Percentiles rank a stretch among this genome's conserved stretches.
Evolutionary conservation across 2,888 invertebrate species (phyloP).

Genomic region (Nephrotoma appendiculata): DNA sequence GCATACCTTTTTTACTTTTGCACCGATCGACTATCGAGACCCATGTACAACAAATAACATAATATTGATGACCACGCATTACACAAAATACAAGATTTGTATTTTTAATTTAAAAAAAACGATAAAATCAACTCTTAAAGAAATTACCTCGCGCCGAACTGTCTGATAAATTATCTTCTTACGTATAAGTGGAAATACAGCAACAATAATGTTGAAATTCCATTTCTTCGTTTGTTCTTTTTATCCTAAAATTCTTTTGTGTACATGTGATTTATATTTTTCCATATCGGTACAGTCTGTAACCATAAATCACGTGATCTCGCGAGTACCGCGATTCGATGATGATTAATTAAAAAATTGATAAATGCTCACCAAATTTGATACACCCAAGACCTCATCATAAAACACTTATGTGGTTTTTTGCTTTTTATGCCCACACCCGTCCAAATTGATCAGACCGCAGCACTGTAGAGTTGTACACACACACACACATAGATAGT

Average conservation of each 20-base stretch:
- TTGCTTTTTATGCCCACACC: too few species aligned
- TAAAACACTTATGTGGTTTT: neutral
- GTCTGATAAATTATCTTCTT: neutral
- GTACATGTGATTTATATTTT: neutral
- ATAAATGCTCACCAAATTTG: neutral
- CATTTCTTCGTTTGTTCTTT: neutral
- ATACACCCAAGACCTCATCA: neutral
- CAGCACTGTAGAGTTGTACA: neutral
- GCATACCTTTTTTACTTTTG: neutral
- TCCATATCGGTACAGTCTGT: neutral
- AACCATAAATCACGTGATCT: neutral
- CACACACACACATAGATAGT: neutral
- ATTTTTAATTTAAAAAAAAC: neutral
- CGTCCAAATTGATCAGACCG: neutral
- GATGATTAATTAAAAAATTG: neutral
- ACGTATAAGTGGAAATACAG: neutral
- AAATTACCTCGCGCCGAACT: neutral
- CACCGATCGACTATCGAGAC: neutral
- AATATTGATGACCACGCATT: neutral
- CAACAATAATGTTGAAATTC: neutral
- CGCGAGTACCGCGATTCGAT: neutral
- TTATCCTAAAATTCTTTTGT: neutral
- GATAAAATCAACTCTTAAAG: neutral
- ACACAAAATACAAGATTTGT: neutral
- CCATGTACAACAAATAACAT: neutral